A percentile compares a stretch with the other conserved stretches of the same genome.
phyloP scores from a whole-genome alignment of 2,797 vertebrate genomes.

The Myripristis murdjan region DNA sequence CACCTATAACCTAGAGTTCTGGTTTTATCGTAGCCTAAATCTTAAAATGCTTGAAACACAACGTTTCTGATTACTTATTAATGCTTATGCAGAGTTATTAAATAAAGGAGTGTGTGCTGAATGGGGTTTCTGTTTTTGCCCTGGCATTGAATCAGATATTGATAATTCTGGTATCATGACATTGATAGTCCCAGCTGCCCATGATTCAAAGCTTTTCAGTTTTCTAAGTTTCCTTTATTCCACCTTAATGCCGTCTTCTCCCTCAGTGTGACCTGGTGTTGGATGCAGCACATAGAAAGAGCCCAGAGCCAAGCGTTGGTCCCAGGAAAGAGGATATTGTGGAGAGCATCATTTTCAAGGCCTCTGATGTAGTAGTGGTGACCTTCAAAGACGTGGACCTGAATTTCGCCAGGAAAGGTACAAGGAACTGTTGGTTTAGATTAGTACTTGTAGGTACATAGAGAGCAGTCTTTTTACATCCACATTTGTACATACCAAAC shows the following conservation, averaged over 20 bases:
- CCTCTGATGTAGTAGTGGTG: slow-evolving; percentile 96
- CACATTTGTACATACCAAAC: slow-evolving; percentile 6
- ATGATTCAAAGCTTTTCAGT: neutral
- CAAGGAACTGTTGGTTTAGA: slow-evolving; percentile 15
- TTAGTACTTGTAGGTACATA: neutral
- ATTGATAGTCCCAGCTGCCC: neutral
- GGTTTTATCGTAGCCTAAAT: too few species aligned
- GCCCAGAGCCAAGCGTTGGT: slow-evolving; percentile 89
- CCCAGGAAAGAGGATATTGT: slow-evolving; percentile 98
- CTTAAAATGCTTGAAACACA: too few species aligned
- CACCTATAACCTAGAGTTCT: too few species aligned
- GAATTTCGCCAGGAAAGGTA: slow-evolving; percentile 98
- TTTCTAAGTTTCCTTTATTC: slow-evolving; percentile 18
- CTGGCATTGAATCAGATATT: too few species aligned
- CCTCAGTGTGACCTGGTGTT: slow-evolving; percentile 96
- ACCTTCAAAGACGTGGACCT: slow-evolving; percentile 99
- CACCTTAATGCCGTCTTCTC: slow-evolving; percentile 26
- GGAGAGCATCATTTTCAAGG: slow-evolving; percentile 98
- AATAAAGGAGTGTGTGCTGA: too few species aligned
- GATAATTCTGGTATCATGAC: too few species aligned
- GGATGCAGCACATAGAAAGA: slow-evolving; percentile 97
- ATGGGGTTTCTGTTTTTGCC: too few species aligned
- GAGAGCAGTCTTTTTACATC: neutral
- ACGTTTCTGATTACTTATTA: too few species aligned
- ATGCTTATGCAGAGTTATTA: too few species aligned